Base-by-base conservation (phyloP, 2,113 vertebrate genomes). In the Mirounga angustirostris region DNA sequence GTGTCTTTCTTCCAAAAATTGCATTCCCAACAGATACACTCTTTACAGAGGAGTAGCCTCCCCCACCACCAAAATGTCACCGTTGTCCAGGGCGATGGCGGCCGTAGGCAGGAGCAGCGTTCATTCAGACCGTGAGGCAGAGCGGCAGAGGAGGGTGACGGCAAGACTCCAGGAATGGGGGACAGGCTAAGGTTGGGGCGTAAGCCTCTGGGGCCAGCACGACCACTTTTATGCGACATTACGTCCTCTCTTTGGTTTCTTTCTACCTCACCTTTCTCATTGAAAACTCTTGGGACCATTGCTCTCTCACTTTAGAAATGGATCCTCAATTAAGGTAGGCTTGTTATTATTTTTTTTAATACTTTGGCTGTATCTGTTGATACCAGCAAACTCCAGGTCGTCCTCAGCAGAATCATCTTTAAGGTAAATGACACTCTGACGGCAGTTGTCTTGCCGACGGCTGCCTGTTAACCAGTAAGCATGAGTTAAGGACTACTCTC, bases 31-130 rank as follows among this genome's bases (percentile, higher is more conserved):
- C 88, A 67, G 84, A 97, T 94, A 81, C 3, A 81, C 88, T 91
- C 22, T 97, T 84, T 95, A 97, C 95, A 98, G 97, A 98, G 97
- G 91, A 97, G 95, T 97, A 52, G 93, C 65, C 94, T 98, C 98
- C 78, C 96, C 97, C 97, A 97, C 97, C 81, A 95, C 87, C 52
- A 43, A 98, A 98, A 98, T 97, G 98, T 96, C 98, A 96, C 94
- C 33, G 36, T 79, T 74, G 88, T 94, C 96, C n/a, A 24, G 84
- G 94, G 76, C 0, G 0, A 52, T 12, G 30, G 40, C 22, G 5
- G 61, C 33, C 40, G 91, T 52, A 33, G 96, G 91, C 89, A 95
- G 94, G 86, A 40, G 15, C 14, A 40, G 15, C 14, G 11, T 24
- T n/a, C 18, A 58, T 59, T 50, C 63, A 82, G 88, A 26, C n/a